Percentiles rank a stretch among this genome's conserved stretches.
Conservation (phyloP, 2,113 vertebrate species). For the Uria aalge region DNA sequence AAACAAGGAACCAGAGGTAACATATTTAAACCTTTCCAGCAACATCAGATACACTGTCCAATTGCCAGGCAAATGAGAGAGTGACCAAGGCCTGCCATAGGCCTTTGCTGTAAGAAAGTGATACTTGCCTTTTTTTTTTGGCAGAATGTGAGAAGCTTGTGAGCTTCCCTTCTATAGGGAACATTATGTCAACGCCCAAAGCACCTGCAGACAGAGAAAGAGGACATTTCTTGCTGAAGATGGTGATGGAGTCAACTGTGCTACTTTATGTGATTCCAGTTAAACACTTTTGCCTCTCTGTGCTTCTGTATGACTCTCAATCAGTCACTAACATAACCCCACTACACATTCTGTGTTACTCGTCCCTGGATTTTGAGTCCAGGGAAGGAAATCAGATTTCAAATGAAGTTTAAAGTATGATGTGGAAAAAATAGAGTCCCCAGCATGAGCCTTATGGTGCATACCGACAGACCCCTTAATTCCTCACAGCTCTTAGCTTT, state of each 20-base stretch:
- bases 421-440: constrained; percentile 35
- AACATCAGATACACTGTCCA: neutral
- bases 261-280: neutral
- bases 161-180: neutral
- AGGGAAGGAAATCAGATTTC: constrained; percentile 11
- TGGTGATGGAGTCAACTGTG: neutral
- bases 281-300: neutral
- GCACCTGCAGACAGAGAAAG: neutral
- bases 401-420: constrained; percentile 13
- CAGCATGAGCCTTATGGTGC: constrained; percentile 44
- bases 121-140: neutral
- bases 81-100: neutral
- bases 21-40: neutral
- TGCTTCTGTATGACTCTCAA: neutral
- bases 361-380: neutral
- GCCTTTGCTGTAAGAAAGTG: neutral
- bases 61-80: neutral
- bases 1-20: neutral
- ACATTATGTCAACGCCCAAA: neutral
- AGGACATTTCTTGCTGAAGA: neutral
- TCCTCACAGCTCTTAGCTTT: constrained; percentile 58
- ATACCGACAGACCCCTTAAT: constrained; percentile 42
- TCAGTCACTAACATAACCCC: neutral
- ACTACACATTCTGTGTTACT: neutral
- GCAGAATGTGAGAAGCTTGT: neutral